Conservation (phyloP, 1,140 invertebrate species). For the Drosophila jambulina region DNA sequence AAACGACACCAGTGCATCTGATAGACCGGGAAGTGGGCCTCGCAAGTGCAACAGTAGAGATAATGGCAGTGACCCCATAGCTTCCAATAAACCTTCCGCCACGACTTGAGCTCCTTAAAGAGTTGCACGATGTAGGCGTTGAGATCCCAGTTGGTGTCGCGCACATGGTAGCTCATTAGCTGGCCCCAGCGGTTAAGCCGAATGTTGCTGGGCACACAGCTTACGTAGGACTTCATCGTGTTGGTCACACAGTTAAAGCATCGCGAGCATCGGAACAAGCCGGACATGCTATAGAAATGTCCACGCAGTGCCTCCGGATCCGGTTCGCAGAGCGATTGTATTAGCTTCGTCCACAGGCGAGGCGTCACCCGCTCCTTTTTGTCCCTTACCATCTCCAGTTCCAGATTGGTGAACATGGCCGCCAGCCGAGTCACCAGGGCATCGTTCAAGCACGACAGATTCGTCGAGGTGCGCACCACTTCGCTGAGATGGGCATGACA, state of each 20-base stretch:
- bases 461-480: conserved; percentile 91
- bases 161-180: conserved; percentile 89
- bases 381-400: conserved; percentile 91
- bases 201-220: conserved; percentile 89
- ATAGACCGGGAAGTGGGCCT: conserved; percentile 90
- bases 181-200: conserved; percentile 89
- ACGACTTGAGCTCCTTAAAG: conserved; percentile 91
- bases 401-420: conserved; percentile 92
- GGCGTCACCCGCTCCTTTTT: conserved; percentile 94
- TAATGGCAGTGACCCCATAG: conserved; percentile 95
- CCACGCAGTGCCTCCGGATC: conserved; percentile 90
- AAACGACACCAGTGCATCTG: conserved; percentile 93
- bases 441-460: conserved; percentile 93
- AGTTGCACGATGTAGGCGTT: conserved; percentile 92
- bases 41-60: conserved; percentile 91
- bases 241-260: conserved; percentile 87
- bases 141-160: conserved; percentile 92
- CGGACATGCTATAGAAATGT: conserved; percentile 91
- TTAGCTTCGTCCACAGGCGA: conserved; percentile 92
- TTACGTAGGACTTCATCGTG: conserved; percentile 88
- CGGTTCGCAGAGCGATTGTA: conserved; percentile 90
- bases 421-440: conserved; percentile 89
- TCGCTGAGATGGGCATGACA: conserved; percentile 93
- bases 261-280: conserved; percentile 89
- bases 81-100: conserved; percentile 96